These are phyloP conservation scores for Dendroctonus ponderosae DNA, from an alignment of 1,140 invertebrate genomes.

Conservation along the genomic window DNA sequence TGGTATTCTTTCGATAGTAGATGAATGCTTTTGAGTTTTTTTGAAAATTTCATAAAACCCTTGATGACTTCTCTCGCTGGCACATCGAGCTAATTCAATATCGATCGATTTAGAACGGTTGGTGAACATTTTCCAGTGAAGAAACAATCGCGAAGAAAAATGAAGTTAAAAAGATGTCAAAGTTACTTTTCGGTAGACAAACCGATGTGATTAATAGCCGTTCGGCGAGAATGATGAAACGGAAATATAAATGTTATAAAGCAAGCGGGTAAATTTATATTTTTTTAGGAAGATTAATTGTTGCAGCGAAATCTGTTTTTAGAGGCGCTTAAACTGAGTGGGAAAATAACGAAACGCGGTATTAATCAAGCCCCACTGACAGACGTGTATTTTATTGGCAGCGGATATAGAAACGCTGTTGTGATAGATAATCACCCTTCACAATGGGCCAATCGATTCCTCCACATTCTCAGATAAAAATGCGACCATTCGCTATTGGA, in stretches of 20 bases:
- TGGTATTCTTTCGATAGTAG: too few species aligned
- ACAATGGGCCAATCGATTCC: slow-evolving; percentile 2
- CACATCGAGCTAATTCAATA: too few species aligned
- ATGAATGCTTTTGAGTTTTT: too few species aligned
- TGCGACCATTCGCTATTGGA: too few species aligned
- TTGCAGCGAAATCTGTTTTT: slow-evolving; percentile 24
- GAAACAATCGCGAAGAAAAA: too few species aligned
- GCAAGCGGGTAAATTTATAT: slow-evolving; percentile 24
- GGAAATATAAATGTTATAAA: slow-evolving; percentile 25
- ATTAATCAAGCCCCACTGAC: slow-evolving; percentile 27
- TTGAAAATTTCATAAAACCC: too few species aligned
- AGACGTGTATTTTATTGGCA: slow-evolving; percentile 26
- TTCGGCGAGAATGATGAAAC: slow-evolving; percentile 16
- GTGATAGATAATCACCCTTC: slow-evolving; percentile 19
- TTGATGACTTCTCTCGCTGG: too few species aligned
- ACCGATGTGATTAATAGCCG: neutral
- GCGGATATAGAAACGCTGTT: slow-evolving; percentile 6
- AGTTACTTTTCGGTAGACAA: too few species aligned
- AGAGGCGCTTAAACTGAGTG: slow-evolving; percentile 29
- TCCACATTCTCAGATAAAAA: neutral
- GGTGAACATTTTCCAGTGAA: too few species aligned
- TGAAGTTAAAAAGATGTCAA: too few species aligned
- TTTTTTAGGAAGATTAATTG: slow-evolving; percentile 26
- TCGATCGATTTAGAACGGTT: too few species aligned
- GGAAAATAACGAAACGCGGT: slow-evolving; percentile 20